A percentile compares a stretch with the other conserved stretches of the same genome.
These are phyloP conservation scores for Dryas iulia DNA, from an alignment of 1,140 invertebrate species.

Conservation along the genomic window DNA sequence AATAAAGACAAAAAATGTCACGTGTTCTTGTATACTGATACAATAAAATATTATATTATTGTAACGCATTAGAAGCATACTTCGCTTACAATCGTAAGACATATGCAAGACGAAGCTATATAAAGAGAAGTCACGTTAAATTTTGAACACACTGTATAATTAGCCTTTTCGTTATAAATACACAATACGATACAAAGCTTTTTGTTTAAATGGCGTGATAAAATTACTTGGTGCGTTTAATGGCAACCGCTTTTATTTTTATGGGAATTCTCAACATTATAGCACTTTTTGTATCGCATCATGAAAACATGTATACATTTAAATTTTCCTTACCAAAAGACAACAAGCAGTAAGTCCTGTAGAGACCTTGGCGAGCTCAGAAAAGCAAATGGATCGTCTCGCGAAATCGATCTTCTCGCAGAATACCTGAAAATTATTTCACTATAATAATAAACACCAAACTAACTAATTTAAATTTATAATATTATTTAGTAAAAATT, in stretches of 20 bases:
- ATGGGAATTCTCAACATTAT: not conserved
- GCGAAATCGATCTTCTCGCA: slow-evolving; percentile 91
- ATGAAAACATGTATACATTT: slow-evolving; percentile 21
- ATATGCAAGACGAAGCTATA: not conserved
- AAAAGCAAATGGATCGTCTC: slow-evolving; percentile 86
- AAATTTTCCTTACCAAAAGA: slow-evolving; percentile 80
- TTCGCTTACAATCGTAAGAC: not conserved
- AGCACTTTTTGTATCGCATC: not conserved
- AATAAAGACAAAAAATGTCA: no score
- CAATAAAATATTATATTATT: no score
- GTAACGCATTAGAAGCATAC: not conserved
- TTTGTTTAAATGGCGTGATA: not conserved
- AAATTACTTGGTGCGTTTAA: no score
- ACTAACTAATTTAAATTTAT: no score
- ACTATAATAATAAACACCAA: no score
- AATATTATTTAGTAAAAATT: no score
- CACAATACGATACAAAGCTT: slow-evolving; percentile 10
- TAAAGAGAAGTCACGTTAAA: not conserved
- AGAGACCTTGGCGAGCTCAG: slow-evolving; percentile 88
- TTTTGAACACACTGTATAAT: slow-evolving; percentile 29
- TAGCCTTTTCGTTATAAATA: slow-evolving; percentile 26
- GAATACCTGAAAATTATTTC: slow-evolving; percentile 86
- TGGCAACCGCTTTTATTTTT: not conserved
- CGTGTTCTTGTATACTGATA: no score
- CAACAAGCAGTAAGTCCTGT: slow-evolving; percentile 89